Percentiles rank a stretch among this genome's conserved stretches.
Evolutionary conservation across 2,888 invertebrate genomes (phyloP).

Genomic region (Trichogramma dendrolimi): DNA sequence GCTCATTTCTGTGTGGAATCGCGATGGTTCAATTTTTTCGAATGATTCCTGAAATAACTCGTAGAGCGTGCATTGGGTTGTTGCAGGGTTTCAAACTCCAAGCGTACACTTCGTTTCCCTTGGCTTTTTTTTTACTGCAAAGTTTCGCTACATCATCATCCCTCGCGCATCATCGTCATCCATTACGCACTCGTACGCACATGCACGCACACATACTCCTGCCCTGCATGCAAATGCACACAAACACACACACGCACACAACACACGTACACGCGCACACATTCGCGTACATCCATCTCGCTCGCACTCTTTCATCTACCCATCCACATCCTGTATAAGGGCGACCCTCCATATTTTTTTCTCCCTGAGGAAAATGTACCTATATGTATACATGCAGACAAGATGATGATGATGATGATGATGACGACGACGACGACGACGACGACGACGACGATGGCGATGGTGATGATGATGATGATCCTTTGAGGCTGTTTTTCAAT

Average conservation of each 20-base stretch:
- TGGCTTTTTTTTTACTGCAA: no score
- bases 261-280: not conserved
- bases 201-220: no score
- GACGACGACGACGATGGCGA: not conserved
- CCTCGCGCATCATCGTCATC: no score
- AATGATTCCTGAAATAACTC: no score
- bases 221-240: no score
- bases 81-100: no score
- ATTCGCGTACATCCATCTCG: not conserved
- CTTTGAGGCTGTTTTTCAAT: constrained; percentile 24
- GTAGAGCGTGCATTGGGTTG: no score
- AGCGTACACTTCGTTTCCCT: no score
- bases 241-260: not conserved
- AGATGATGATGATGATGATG: constrained; percentile 17
- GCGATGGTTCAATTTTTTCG: no score
- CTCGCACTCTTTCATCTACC: constrained; percentile 9
- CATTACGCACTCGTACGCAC: no score
- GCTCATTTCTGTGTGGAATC: no score
- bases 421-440: constrained; percentile 6
- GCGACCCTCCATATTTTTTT: not conserved
- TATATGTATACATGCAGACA: not conserved
- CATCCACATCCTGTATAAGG: not conserved
- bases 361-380: constrained; percentile 7
- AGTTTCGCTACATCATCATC: no score
- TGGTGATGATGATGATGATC: not conserved